phyloP scores from a whole-genome alignment of 2,797 vertebrate genomes.

The Myotis planiceps region DNA sequence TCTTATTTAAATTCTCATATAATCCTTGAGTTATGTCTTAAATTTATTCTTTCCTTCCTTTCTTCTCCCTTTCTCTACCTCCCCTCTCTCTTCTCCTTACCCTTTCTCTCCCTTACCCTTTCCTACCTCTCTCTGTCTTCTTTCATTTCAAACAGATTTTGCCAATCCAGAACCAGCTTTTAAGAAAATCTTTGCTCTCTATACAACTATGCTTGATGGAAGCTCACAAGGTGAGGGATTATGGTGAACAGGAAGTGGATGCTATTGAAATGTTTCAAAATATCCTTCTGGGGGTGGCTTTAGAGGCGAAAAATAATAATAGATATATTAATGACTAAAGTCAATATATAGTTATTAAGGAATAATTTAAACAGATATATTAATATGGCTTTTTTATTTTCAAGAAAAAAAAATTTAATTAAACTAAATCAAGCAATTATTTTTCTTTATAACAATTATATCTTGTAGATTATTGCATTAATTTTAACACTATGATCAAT shows the following conservation, averaged over 20 bases:
- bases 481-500: constrained; percentile 16
- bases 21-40: not conserved
- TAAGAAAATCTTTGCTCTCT: not conserved
- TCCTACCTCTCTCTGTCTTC: not conserved
- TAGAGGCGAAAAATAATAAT: not conserved
- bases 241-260: not conserved
- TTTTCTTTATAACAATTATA: not conserved
- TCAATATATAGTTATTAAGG: not conserved
- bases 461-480: not conserved
- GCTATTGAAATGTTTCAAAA: not conserved
- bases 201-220: not conserved
- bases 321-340: not conserved
- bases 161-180: not conserved
- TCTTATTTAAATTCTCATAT: not conserved
- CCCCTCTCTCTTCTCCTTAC: no score
- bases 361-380: constrained; percentile 31
- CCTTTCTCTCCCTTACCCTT: not conserved
- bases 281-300: not conserved
- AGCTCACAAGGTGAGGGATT: not conserved
- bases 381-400: constrained; percentile 2
- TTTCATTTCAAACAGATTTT: not conserved
- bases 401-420: not conserved
- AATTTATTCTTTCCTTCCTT: not conserved
- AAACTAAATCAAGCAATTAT: not conserved
- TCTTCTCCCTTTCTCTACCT: not conserved